Evolutionary conservation across 2,888 invertebrate genomes (phyloP).

Genomic region (Leucophenga maculata): DNA sequence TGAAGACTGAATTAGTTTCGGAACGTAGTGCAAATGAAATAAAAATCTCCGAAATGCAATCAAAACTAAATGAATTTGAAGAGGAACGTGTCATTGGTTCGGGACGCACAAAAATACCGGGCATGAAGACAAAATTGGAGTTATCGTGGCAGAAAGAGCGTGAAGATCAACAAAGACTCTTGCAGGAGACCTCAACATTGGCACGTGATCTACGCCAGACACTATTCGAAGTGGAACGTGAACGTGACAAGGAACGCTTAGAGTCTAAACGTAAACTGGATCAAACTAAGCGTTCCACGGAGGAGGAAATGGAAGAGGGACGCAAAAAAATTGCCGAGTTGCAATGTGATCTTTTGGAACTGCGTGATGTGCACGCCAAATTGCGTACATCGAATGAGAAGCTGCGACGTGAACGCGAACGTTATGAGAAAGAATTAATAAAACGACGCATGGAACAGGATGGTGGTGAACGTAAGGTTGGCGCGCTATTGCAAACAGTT

Average conservation of each 20-base stretch:
- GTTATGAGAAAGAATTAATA: conserved; percentile 85
- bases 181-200: conserved; percentile 91
- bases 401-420: conserved; percentile 87
- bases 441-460: conserved; percentile 77
- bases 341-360: conserved; percentile 89
- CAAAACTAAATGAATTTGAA: conserved; percentile 82
- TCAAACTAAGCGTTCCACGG: conserved; percentile 86
- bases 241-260: conserved; percentile 89
- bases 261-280: conserved; percentile 90
- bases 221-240: conserved; percentile 90
- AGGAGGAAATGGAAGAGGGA: conserved; percentile 91
- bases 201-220: conserved; percentile 91
- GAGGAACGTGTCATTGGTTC: conserved; percentile 88
- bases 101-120: conserved; percentile 88
- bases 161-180: conserved; percentile 90
- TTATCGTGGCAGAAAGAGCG: conserved; percentile 95
- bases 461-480: conserved; percentile 84
- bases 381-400: conserved; percentile 92
- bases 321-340: conserved; percentile 87
- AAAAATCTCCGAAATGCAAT: conserved; percentile 89
- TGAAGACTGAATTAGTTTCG: conserved; percentile 91
- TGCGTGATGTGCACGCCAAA: conserved; percentile 93
- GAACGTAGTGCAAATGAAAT: conserved; percentile 90
- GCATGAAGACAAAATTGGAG: conserved; percentile 89
- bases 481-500: conserved; percentile 82